Evolutionary conservation across 2,888 invertebrate species (phyloP), one percentile per base, ranked within the genome.

Genomic region (Idaea biselata): DNA sequence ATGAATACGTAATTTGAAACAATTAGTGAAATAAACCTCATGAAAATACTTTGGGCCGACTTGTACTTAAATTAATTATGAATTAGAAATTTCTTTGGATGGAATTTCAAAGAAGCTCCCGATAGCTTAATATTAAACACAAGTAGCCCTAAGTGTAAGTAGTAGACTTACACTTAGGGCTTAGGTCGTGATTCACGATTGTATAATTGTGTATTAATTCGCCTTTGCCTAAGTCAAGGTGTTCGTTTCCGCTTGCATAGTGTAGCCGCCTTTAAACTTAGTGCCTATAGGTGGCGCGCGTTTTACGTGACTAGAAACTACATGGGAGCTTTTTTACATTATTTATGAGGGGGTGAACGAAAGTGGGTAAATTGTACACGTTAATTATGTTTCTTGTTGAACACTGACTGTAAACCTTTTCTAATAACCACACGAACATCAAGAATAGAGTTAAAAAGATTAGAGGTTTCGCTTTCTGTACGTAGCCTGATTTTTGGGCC

Each of bases 291-390:
- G 67, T 72, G 69, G 69, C 68, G 73, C 67, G 60, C 57, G 66
- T 33, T 32, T 64, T 68, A 74, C 77, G 76, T 78, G 78, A 76
- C 74, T 65, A 55, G 72, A 63, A 69, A 55, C 67, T 66, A 73
- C 68, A 72, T 75, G 77, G 73, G 71, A 74, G 73, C 67, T 65
- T 76, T 75, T 79, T 78, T 79, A 75, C 77, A 79, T 82, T 77
- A 81, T 78, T 76, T 74, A 77, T 77, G 76, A 75, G 73, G 71
- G 75, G 79, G 80, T 76, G n/a, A n/a, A n/a, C n/a, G n/a, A 70
- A 77, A 77, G 73, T 64, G 70, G 73, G 72, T 70, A 72, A 72
- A 68, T 68, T 68, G 70, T 71, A 69, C 73, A 70, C 68, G 65
- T 63, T 70, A 70, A 73, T 68, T 65, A 69, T 44, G 8, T 68